Conservation (phyloP, 53 echinoderm and acorn worm genomes). For the Zoroaster sp. region DNA sequence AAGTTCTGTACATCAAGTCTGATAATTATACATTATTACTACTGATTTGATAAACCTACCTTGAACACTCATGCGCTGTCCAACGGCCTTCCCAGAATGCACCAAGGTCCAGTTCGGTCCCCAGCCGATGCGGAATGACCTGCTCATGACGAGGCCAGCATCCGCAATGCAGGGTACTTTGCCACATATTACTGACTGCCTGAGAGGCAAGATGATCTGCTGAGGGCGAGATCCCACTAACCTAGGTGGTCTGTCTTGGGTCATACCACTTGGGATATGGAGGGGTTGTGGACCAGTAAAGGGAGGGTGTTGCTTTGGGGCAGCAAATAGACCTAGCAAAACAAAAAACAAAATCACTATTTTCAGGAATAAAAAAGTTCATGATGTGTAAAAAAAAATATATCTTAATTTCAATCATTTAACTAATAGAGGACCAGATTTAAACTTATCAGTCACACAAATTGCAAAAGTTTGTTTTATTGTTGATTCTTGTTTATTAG, state of each 20-base stretch:
- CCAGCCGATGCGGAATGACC: conserved; percentile 90
- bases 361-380: too few relatives aligned
- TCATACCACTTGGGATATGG: conserved; percentile 47
- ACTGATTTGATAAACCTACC: not conserved
- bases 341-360: not conserved
- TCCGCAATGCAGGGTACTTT: conserved; percentile 72
- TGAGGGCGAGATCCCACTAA: conserved; percentile 84
- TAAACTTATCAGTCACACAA: too few relatives aligned
- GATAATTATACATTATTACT: too few relatives aligned
- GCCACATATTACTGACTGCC: conserved; percentile 68
- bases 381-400: too few relatives aligned
- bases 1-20: too few relatives aligned
- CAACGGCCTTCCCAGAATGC: conserved; percentile 86
- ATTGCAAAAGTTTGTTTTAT: too few relatives aligned
- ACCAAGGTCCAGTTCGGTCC: conserved; percentile 92
- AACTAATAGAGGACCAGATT: too few relatives aligned
- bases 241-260: conserved; percentile 65
- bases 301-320: conserved; percentile 45
- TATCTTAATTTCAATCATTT: too few relatives aligned
- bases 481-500: too few relatives aligned
- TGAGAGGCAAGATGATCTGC: conserved; percentile 67
- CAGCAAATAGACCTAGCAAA: conserved; percentile 66
- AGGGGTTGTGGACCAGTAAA: conserved; percentile 41
- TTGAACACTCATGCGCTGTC: conserved; percentile 20
- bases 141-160: conserved; percentile 78